phyloP scores from a whole-genome alignment of 53 echinoderm and acorn worm species.

The Stichopus horrens region DNA sequence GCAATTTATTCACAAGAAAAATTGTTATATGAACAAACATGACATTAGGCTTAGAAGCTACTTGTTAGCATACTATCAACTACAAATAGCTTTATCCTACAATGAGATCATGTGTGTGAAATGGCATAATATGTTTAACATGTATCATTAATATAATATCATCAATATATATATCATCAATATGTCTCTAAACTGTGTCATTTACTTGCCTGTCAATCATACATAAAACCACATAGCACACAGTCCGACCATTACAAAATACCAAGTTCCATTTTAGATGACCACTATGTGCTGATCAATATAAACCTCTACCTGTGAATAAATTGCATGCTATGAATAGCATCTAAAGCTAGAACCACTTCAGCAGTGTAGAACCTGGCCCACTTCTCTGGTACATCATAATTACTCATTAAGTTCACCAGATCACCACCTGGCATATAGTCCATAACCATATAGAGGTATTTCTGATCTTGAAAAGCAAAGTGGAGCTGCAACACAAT shows the following conservation, averaged over 20 bases:
- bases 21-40: no score
- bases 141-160: no score
- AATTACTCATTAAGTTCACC: slow-evolving; percentile 98
- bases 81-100: no score
- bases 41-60: no score
- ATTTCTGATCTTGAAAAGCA: slow-evolving; percentile 97
- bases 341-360: slow-evolving; percentile 92
- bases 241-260: no score
- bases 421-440: slow-evolving; percentile 99
- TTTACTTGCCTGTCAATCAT: background rate
- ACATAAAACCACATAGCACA: no score
- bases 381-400: slow-evolving; percentile 99
- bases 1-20: no score
- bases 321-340: slow-evolving; percentile 97
- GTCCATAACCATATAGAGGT: slow-evolving; percentile 98
- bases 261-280: no score
- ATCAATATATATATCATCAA: no score
- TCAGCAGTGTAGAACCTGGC: slow-evolving; percentile 99
- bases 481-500: slow-evolving; percentile 71
- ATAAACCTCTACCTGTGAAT: slow-evolving; percentile 88
- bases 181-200: background rate
- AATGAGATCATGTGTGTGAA: no score
- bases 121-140: no score
- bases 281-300: background rate
- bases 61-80: no score